phyloP scores from a whole-genome alignment of 2,113 vertebrate genomes.

The Boulengeromyrus knoepffleri region DNA sequence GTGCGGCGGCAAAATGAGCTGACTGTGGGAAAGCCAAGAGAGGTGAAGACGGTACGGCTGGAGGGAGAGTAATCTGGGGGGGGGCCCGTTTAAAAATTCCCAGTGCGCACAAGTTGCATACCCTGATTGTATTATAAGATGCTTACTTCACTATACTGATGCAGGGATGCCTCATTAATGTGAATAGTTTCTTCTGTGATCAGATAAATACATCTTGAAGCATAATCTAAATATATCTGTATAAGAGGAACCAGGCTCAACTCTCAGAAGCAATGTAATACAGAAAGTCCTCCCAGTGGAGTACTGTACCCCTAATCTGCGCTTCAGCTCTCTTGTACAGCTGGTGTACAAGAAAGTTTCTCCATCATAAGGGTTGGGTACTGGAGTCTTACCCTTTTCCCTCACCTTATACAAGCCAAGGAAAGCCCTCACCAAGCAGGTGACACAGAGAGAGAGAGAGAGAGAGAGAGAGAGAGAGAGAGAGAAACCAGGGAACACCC shows the following conservation, averaged over 20 bases:
- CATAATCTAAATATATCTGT: background rate
- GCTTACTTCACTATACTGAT: background rate
- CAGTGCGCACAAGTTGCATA: background rate
- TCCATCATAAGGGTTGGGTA: background rate
- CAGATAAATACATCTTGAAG: background rate
- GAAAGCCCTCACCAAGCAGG: background rate
- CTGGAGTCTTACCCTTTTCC: background rate
- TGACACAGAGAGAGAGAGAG: background rate
- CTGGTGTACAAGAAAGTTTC: background rate
- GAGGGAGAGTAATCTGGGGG: background rate
- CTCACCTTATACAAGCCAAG: background rate
- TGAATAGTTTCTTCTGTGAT: background rate
- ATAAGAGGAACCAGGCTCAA: background rate
- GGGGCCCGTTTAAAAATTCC: background rate
- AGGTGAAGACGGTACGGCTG: background rate
- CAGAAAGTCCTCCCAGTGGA: background rate
- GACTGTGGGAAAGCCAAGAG: background rate
- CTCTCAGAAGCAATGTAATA: background rate
- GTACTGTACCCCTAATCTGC: background rate
- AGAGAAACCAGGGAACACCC: background rate
- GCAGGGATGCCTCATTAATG: background rate
- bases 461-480: background rate
- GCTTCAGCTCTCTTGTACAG: background rate
- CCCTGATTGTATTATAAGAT: background rate
- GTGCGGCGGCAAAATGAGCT: background rate